Conservation (phyloP, 2,113 vertebrate species). For the Phoxinus phoxinus region DNA sequence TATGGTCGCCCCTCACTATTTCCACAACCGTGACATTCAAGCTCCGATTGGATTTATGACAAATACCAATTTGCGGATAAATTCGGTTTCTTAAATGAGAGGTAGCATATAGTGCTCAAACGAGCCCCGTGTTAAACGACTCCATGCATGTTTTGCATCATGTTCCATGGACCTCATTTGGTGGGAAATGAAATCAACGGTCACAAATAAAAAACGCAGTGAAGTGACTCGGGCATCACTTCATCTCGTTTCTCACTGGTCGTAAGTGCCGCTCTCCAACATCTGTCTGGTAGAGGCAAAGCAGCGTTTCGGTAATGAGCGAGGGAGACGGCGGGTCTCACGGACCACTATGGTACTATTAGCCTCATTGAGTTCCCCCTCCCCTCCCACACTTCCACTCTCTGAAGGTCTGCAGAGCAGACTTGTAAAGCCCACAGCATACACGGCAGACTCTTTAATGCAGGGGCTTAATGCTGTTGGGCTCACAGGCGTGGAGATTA, state of each 20-base stretch:
- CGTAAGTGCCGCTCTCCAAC: constrained; percentile 65
- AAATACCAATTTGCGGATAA: constrained; percentile 60
- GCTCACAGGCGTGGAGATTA: constrained; percentile 54
- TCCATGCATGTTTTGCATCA: constrained; percentile 52
- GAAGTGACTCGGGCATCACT: constrained; percentile 62
- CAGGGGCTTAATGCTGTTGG: constrained; percentile 56
- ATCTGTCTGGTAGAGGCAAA: constrained; percentile 64
- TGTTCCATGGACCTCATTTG: constrained; percentile 68
- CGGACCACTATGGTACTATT: constrained; percentile 65
- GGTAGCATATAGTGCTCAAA: constrained; percentile 39
- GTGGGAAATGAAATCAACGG: constrained; percentile 67
- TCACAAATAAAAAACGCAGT: constrained; percentile 62
- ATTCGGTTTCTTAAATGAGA: constrained; percentile 55
- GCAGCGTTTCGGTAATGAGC: constrained; percentile 67
- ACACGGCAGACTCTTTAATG: constrained; percentile 50
- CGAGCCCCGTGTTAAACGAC: constrained; percentile 7
- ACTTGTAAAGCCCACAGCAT: constrained; percentile 51
- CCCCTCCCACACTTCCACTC: constrained; percentile 25
- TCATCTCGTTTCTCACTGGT: constrained; percentile 62
- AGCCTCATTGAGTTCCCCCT: constrained; percentile 53
- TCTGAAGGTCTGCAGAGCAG: constrained; percentile 41
- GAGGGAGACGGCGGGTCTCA: constrained; percentile 60
- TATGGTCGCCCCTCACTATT: constrained; percentile 26
- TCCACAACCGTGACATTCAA: constrained; percentile 37
- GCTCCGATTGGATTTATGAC: constrained; percentile 58